Conservation (phyloP, 2,797 vertebrate genomes). For the Cryptoblepharus egeriae region DNA sequence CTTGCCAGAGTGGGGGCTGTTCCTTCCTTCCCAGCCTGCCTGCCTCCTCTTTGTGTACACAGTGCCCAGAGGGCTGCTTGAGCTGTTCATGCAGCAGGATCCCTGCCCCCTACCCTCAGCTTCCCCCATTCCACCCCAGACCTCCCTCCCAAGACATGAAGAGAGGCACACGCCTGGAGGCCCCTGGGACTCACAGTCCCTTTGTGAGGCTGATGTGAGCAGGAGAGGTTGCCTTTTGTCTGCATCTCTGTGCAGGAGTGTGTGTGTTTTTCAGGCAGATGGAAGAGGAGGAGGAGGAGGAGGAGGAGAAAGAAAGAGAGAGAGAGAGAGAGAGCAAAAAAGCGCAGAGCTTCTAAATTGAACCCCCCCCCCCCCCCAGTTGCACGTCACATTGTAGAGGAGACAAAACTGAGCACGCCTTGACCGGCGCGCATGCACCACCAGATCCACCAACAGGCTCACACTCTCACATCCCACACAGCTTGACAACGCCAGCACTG, state of each 20-base stretch:
- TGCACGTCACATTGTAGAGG: slow-evolving; percentile 79
- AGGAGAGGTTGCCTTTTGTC: slow-evolving; percentile 78
- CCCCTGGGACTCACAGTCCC: slow-evolving; percentile 69
- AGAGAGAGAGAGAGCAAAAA: slow-evolving; percentile 40
- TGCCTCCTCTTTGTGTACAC: too few relatives aligned
- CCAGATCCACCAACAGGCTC: slow-evolving; percentile 33
- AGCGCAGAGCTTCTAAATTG: slow-evolving; percentile 67
- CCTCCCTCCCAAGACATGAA: slow-evolving; percentile 61
- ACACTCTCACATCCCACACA: slow-evolving; percentile 36
- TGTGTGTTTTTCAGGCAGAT: slow-evolving; percentile 2
- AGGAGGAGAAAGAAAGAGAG: too few relatives aligned
- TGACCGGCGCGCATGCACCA: slow-evolving; percentile 49
- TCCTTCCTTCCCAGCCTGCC: neutral
- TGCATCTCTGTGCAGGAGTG: neutral
- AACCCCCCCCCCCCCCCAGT: slow-evolving; percentile 78
- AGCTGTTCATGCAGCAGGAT: neutral
- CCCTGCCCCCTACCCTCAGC: neutral
- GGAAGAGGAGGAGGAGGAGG: slow-evolving; percentile 50
- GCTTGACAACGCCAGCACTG: slow-evolving; percentile 22
- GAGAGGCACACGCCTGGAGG: slow-evolving; percentile 71
- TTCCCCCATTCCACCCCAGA: neutral
- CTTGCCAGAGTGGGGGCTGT: neutral
- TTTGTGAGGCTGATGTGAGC: slow-evolving; percentile 89
- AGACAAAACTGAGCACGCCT: slow-evolving; percentile 82
- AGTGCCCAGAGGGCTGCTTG: neutral